Base-by-base conservation (phyloP, 2,888 invertebrate genomes). In the Gari tellinella region DNA sequence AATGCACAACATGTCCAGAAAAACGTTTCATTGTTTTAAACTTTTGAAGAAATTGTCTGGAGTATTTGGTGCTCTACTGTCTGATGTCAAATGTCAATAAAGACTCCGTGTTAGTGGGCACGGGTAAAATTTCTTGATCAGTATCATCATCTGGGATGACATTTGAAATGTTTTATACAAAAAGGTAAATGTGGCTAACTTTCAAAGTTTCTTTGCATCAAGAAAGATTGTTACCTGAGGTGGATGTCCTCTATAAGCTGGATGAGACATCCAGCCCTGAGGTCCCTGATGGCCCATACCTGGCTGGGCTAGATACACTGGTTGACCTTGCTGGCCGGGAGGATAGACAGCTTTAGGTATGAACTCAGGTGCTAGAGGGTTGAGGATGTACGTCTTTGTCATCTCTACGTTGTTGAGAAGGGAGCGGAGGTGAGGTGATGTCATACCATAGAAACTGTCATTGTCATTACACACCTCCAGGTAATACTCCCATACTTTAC, bases 331-430 rank as follows among this genome's bases (percentile, higher is more conserved):
- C 8, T 53, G 68, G 14, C 72, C 68, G 2, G 61, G 52, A 7
- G 61, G 52, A 46, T 68, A 72, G 7, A 60, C 49, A n/a, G 65
- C 57, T 49, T 85, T 90, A 14, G 96, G 96, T 43, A 96, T 93
- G 91, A 96, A 96, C 88, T 96, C 96, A 0, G 95, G 95, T 0
- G 96, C 96, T 56, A 96, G 90, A 0, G 96, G 96, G 92, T 96
- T 96, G n/a, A 96, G 92, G 3, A 95, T 94, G 89, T 95, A 96
- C 2, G 94, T 95, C 73, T 95, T 95, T 86, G 95, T 95, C 83
- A 96, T 92, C 90, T 96, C 96, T 1, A 95, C 94, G 10, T 95
- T 95, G 84, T 95, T 95, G 57, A 96, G 92, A 86, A 95, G 95
- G 46, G 94, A 94, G 62, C 95, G 93, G 46, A 96, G 91, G 73